These are phyloP conservation scores for Endomychus coccineus DNA, from an alignment of 2,888 invertebrate genomes.

Conservation along the genomic window DNA sequence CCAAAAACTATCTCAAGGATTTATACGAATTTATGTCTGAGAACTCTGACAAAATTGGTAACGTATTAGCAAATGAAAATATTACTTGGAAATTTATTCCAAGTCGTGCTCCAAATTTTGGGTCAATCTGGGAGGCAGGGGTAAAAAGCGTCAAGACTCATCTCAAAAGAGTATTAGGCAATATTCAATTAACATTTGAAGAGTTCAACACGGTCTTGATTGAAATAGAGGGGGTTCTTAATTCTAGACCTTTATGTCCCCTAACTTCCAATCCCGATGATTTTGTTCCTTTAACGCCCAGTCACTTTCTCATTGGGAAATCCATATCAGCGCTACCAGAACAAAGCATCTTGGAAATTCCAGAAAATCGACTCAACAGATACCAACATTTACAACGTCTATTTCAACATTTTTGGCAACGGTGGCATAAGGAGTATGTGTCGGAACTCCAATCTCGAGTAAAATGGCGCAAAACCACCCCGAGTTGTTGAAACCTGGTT, in stretches of 20 bases:
- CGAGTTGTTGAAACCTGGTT: constrained; percentile 8
- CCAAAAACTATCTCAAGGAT: too few species aligned
- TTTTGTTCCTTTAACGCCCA: constrained; percentile 13
- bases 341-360: constrained; percentile 2
- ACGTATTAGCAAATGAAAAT: too few species aligned
- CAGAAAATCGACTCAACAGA: constrained; percentile 5
- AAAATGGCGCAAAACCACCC: constrained; percentile 12
- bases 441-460: constrained; percentile 11
- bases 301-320: constrained; percentile 25
- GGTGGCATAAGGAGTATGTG: constrained; percentile 16
- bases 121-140: too few species aligned
- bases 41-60: too few species aligned
- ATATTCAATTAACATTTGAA: constrained; percentile 19
- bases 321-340: constrained; percentile 20
- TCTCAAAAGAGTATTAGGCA: constrained; percentile 22
- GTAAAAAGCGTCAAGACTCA: constrained; percentile 19
- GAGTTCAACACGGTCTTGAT: constrained; percentile 23
- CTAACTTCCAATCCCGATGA: constrained; percentile 14
- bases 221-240: constrained; percentile 24
- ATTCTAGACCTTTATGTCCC: constrained; percentile 23
- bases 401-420: constrained; percentile 14
- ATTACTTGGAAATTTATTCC: too few species aligned
- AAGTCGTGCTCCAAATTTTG: too few species aligned
- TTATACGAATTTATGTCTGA: too few species aligned
- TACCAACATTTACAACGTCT: constrained; percentile 13